These are phyloP conservation scores for Galeopterus variegatus DNA, from an alignment of 2,113 vertebrate species.

Conservation along the genomic window DNA sequence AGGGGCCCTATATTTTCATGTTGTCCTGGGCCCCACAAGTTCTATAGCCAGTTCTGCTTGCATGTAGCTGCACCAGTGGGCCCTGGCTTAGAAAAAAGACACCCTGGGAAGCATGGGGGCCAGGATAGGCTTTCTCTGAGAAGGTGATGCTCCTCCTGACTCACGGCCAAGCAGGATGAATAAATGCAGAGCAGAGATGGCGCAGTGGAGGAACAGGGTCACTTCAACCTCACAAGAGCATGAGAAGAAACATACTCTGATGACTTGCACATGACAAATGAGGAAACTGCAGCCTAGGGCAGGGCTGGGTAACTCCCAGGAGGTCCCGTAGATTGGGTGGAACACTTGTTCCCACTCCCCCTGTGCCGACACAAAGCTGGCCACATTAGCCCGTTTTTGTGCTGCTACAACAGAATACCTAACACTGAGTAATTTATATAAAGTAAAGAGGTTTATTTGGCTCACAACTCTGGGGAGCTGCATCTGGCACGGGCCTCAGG, in stretches of 20 bases:
- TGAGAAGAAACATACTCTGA: rapidly evolving
- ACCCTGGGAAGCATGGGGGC: rapidly evolving
- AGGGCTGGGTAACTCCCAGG: rapidly evolving
- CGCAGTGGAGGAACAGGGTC: too few species aligned
- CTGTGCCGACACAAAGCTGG: rapidly evolving
- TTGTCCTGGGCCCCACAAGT: background rate
- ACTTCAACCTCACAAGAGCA: background rate
- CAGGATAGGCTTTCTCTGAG: background rate
- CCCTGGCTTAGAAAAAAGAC: background rate
- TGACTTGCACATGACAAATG: rapidly evolving
- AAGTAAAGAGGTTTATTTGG: too few species aligned
- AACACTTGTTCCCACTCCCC: rapidly evolving
- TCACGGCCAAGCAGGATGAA: background rate
- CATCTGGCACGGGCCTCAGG: too few species aligned
- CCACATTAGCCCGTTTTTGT: too few species aligned
- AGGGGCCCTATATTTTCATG: background rate
- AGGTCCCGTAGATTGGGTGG: rapidly evolving
- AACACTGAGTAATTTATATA: too few species aligned
- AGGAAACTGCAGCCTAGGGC: rapidly evolving
- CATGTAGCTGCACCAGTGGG: rapidly evolving
- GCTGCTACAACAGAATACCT: too few species aligned
- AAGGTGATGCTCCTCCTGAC: background rate
- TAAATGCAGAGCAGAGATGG: background rate
- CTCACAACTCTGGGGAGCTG: too few species aligned
- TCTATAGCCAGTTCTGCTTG: rapidly evolving